phyloP scores from a whole-genome alignment of 2,888 invertebrate genomes.

The Pristionchus exspectatus region DNA sequence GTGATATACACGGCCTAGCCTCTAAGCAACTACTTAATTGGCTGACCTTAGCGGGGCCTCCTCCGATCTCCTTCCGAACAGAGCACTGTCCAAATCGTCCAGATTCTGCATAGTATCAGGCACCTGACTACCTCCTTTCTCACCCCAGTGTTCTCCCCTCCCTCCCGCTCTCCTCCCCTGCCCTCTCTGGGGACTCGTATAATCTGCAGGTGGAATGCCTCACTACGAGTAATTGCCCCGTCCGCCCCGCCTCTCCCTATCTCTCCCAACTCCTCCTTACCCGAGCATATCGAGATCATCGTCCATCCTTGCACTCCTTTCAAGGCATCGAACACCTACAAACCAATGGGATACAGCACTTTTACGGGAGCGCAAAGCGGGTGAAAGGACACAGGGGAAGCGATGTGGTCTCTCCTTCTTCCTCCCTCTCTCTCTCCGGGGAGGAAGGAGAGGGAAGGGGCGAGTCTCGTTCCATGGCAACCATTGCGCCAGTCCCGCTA shows the following conservation, averaged over 20 bases:
- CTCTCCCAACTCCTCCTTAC: conserved; percentile 9
- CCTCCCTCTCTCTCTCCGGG: not conserved
- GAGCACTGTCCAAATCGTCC: conserved; percentile 44
- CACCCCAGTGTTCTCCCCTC: not conserved
- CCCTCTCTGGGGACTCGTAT: conserved; percentile 6
- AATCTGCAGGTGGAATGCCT: conserved; percentile 45
- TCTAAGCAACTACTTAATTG: not conserved
- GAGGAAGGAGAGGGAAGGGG: not conserved
- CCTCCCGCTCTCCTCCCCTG: not conserved
- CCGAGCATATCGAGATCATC: conserved; percentile 52
- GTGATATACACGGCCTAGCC: too few species aligned
- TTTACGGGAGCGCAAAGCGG: not conserved
- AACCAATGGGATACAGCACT: not conserved
- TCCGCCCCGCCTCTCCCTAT: not conserved
- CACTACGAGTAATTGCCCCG: not conserved
- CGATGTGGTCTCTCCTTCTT: not conserved
- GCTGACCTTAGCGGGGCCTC: conserved; percentile 3
- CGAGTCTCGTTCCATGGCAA: conserved; percentile 42
- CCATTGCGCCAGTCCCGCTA: not conserved
- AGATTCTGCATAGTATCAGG: conserved; percentile 39
- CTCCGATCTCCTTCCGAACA: conserved; percentile 29
- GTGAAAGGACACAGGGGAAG: not conserved
- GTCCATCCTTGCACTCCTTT: conserved; percentile 39
- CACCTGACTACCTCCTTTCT: not conserved
- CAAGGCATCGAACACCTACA: not conserved